Conservation (phyloP, 2,113 vertebrate genomes). For the Corythornis vintsioides region DNA sequence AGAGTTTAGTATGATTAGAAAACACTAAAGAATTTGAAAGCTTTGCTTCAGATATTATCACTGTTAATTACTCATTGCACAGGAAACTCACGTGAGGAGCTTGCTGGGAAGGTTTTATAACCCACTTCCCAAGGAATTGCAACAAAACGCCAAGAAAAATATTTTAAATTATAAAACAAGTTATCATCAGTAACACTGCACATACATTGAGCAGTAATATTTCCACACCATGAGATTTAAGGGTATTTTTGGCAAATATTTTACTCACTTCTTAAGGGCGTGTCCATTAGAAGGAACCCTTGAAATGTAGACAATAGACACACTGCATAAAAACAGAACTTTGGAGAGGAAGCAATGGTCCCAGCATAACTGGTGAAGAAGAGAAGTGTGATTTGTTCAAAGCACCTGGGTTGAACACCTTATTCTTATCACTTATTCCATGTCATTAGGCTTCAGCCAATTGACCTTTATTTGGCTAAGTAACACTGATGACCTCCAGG, state of each 20-base stretch:
- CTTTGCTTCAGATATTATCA: neutral
- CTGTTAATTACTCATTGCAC: neutral
- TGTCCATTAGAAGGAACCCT: neutral
- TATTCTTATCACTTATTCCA: neutral
- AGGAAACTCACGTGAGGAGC: neutral
- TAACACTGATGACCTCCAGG: neutral
- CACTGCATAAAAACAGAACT: neutral
- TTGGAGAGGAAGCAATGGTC: neutral
- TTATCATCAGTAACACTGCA: neutral
- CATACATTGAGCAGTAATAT: neutral
- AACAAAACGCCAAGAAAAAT: neutral
- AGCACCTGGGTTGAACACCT: neutral
- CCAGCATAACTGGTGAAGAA: neutral
- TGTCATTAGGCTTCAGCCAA: neutral
- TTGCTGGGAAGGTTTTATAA: neutral
- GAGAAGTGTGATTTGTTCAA: neutral
- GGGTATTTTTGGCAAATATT: neutral
- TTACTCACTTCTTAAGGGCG: neutral
- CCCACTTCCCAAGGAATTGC: neutral
- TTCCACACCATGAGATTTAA: neutral
- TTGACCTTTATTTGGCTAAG: neutral
- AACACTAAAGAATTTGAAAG: neutral
- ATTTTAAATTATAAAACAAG: neutral
- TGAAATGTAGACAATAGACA: neutral
- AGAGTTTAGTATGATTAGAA: neutral